Evolutionary conservation across 2,113 vertebrate genomes (phyloP).

Genomic region (Labeo rohita): DNA sequence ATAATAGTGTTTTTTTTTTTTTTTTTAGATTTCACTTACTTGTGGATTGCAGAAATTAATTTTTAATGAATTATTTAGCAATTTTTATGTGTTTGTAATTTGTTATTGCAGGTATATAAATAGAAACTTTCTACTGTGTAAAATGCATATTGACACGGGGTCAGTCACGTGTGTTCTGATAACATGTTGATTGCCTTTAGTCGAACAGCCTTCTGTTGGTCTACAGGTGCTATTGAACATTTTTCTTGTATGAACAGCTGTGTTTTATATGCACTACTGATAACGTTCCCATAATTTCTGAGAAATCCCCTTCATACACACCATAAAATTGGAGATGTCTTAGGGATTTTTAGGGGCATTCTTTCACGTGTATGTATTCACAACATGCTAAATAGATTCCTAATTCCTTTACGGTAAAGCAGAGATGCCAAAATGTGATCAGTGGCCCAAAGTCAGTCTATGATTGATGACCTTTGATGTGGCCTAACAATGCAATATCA

Average conservation of each 20-base stretch:
- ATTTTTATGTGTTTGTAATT: neutral
- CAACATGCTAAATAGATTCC: neutral
- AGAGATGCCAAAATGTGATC: neutral
- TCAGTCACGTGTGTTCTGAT: neutral
- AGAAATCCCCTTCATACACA: neutral
- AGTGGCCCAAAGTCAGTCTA: too few species aligned
- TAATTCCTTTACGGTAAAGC: neutral
- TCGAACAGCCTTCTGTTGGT: neutral
- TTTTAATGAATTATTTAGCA: neutral
- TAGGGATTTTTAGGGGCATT: neutral
- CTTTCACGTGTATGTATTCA: too few species aligned
- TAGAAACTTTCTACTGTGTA: neutral
- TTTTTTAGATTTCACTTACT: neutral
- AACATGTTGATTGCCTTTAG: neutral
- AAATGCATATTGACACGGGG: neutral
- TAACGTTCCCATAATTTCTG: conserved; percentile 8
- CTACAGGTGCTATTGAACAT: neutral
- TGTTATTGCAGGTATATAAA: neutral
- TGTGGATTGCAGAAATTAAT: neutral
- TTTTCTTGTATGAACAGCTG: conserved; percentile 3
- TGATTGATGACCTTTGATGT: neutral
- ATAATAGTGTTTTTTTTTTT: neutral
- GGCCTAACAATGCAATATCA: too few species aligned
- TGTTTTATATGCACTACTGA: neutral
- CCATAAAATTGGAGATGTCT: neutral